A percentile compares a stretch with the other conserved stretches of the same genome.
These are phyloP conservation scores for Heliornis fulica DNA, from an alignment of 2,113 vertebrate genomes.

Conservation along the genomic window DNA sequence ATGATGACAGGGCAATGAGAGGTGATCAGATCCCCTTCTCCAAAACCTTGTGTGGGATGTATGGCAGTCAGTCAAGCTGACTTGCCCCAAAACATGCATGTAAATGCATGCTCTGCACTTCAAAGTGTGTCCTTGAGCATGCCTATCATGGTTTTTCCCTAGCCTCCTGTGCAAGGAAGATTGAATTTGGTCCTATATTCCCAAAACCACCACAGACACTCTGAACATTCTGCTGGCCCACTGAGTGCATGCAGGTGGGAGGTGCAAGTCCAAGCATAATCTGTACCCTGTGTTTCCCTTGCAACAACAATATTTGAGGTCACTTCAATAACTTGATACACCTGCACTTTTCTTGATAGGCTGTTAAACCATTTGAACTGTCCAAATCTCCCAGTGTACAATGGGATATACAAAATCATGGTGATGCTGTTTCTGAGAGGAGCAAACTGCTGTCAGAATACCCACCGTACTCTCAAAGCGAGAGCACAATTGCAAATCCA, in stretches of 20 bases:
- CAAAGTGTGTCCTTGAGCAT: background rate
- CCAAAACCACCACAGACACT: background rate
- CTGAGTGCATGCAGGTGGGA: background rate
- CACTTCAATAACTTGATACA: background rate
- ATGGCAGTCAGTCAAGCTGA: background rate
- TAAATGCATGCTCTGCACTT: accelerated
- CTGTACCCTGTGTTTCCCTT: background rate
- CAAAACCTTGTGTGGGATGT: background rate
- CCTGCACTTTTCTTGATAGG: background rate
- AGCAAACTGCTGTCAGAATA: constrained; percentile 55
- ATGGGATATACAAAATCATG: constrained; percentile 50
- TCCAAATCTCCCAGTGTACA: constrained; percentile 33
- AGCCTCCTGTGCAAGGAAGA: background rate
- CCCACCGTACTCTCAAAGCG: constrained; percentile 29
- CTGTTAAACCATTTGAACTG: background rate
- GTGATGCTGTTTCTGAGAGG: constrained; percentile 53
- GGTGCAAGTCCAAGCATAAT: background rate
- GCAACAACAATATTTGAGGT: background rate
- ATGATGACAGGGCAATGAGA: accelerated
- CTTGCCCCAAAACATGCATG: background rate
- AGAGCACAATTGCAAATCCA: constrained; percentile 64
- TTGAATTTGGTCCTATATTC: background rate
- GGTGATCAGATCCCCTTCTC: background rate
- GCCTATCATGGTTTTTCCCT: background rate
- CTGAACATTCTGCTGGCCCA: accelerated